A percentile compares a stretch with the other conserved stretches of the same genome.
Evolutionary conservation across 2,797 vertebrate genomes (phyloP).

Genomic region (Arnoldichthys spilopterus): DNA sequence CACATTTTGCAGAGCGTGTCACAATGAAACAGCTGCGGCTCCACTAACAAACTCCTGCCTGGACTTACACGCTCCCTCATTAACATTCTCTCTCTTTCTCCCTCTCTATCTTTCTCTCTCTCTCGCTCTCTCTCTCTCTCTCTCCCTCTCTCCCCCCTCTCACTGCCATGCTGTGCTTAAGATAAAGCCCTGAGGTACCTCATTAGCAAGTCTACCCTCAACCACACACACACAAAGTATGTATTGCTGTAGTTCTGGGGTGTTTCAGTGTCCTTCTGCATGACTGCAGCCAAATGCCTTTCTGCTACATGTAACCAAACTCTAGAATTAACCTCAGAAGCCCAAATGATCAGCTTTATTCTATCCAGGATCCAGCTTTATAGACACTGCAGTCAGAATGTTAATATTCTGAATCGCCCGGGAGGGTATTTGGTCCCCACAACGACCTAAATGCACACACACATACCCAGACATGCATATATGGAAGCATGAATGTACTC

Average conservation of each 20-base stretch:
- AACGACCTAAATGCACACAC: not conserved
- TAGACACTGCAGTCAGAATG: not conserved
- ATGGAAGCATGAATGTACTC: not conserved
- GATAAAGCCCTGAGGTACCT: slow-evolving; percentile 30
- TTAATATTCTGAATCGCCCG: not conserved
- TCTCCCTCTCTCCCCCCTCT: not conserved
- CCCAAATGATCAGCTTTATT: not conserved
- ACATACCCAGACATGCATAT: not conserved
- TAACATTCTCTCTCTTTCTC: slow-evolving; percentile 28
- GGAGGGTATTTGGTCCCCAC: not conserved
- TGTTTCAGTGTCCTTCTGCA: not conserved
- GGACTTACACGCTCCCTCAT: slow-evolving; percentile 35
- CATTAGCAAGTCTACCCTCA: slow-evolving; percentile 37
- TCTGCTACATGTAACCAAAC: too few relatives aligned
- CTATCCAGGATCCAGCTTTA: too few relatives aligned
- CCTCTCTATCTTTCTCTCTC: not conserved
- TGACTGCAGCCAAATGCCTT: too few relatives aligned
- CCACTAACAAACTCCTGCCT: slow-evolving; percentile 39
- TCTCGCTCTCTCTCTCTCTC: not conserved
- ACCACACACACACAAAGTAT: not conserved
- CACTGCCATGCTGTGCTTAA: slow-evolving; percentile 1
- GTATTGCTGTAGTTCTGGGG: not conserved
- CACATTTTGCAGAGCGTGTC: slow-evolving; percentile 12
- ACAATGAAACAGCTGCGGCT: slow-evolving; percentile 33
- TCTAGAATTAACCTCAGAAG: not conserved